phyloP scores from a whole-genome alignment of 2,888 invertebrate genomes.

The Portevinia maculata region DNA sequence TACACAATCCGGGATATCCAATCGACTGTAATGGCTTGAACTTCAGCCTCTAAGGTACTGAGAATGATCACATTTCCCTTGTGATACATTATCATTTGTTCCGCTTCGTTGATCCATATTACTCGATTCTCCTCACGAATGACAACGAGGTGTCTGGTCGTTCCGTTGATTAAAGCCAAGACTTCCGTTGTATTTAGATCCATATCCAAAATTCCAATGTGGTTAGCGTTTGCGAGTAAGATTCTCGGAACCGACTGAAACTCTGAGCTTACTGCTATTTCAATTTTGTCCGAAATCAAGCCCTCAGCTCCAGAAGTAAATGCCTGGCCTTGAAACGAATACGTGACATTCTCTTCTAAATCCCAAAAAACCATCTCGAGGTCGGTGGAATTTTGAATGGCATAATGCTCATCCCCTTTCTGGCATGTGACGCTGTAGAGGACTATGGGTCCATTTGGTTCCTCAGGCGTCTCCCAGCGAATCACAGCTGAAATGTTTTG shows the following conservation, averaged over 20 bases:
- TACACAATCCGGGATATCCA: slow-evolving; percentile 94
- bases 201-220: slow-evolving; percentile 89
- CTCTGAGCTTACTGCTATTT: slow-evolving; percentile 85
- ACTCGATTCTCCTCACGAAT: slow-evolving; percentile 86
- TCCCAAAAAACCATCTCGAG: slow-evolving; percentile 84
- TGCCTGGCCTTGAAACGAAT: slow-evolving; percentile 90
- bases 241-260: slow-evolving; percentile 91
- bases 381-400: slow-evolving; percentile 82
- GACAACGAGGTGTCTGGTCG: slow-evolving; percentile 88
- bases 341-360: slow-evolving; percentile 86
- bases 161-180: slow-evolving; percentile 86
- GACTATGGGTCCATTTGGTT: slow-evolving; percentile 89
- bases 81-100: slow-evolving; percentile 80
- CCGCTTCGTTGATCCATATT: slow-evolving; percentile 89
- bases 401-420: slow-evolving; percentile 82
- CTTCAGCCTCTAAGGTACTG: slow-evolving; percentile 85
- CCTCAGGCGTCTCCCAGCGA: slow-evolving; percentile 91
- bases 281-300: slow-evolving; percentile 86
- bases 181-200: slow-evolving; percentile 87
- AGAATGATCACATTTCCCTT: slow-evolving; percentile 82
- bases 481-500: slow-evolving; percentile 85
- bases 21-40: slow-evolving; percentile 89
- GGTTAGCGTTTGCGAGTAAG: slow-evolving; percentile 88
- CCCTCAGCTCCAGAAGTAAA: slow-evolving; percentile 91
- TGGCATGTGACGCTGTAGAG: slow-evolving; percentile 88